Evolutionary conservation across 2,113 vertebrate species (phyloP).

Genomic region (Etheostoma spectabile): DNA sequence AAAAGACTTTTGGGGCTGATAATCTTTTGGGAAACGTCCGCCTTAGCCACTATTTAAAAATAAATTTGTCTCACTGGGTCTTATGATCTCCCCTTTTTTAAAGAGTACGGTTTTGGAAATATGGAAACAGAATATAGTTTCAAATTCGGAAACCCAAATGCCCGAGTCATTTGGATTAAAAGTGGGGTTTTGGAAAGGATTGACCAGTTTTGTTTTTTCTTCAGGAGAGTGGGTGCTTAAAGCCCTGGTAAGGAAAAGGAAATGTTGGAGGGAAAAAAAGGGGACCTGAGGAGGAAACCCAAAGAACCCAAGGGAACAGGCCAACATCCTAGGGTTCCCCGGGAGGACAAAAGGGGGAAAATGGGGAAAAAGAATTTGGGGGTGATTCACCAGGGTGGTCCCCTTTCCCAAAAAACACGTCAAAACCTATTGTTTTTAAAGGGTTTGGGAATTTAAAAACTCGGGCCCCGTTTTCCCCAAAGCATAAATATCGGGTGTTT

Average conservation of each 20-base stretch:
- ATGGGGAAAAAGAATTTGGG: slow-evolving; percentile 98
- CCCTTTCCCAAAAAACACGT: background rate
- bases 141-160: too few relatives aligned
- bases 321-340: too few relatives aligned
- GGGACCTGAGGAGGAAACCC: slow-evolving; percentile 95
- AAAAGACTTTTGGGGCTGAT: background rate
- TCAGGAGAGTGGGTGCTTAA: slow-evolving; percentile 98
- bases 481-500: background rate
- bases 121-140: background rate
- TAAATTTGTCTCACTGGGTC: background rate
- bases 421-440: background rate
- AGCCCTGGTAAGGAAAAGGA: slow-evolving; percentile 95
- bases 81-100: background rate
- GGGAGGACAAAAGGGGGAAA: too few relatives aligned
- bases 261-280: slow-evolving; percentile 95
- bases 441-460: too few relatives aligned
- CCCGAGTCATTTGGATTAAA: background rate
- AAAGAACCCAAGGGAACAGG: slow-evolving; percentile 95
- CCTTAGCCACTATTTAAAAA: background rate
- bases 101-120: background rate
- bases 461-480: too few relatives aligned
- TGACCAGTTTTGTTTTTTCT: background rate
- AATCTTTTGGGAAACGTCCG: too few relatives aligned
- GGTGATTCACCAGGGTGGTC: slow-evolving; percentile 97
- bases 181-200: background rate